Percentiles rank a stretch among this genome's conserved stretches.
Evolutionary conservation across 2,113 vertebrate genomes (phyloP).

Genomic region (Herpetotheres cachinnans): DNA sequence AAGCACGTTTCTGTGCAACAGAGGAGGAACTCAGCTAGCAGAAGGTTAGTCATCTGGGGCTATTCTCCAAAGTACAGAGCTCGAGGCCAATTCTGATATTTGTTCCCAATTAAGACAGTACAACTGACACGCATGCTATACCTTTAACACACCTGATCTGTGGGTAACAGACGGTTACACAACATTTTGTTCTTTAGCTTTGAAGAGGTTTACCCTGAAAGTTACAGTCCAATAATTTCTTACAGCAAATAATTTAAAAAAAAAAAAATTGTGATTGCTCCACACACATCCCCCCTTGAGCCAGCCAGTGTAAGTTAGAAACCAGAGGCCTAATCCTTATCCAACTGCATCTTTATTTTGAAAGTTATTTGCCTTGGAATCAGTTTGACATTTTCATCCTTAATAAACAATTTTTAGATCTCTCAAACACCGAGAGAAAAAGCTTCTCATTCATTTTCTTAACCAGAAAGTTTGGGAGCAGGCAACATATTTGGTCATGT

Average conservation of each 20-base stretch:
- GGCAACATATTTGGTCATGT: not conserved
- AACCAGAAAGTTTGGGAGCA: not conserved
- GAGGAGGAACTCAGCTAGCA: not conserved
- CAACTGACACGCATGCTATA: rapidly evolving
- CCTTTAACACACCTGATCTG: not conserved
- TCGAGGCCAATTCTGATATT: not conserved
- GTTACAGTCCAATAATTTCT: not conserved
- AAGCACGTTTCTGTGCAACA: not conserved
- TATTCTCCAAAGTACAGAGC: not conserved
- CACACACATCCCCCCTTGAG: not conserved
- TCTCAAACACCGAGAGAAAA: not conserved
- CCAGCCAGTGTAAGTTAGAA: not conserved
- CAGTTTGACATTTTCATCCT: not conserved
- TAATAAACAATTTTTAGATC: not conserved
- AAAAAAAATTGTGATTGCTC: not conserved
- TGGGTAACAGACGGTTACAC: not conserved
- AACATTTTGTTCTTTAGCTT: rapidly evolving
- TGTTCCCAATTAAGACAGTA: not conserved
- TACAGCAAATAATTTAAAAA: not conserved
- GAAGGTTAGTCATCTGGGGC: not conserved
- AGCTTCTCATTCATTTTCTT: not conserved
- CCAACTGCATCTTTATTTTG: not conserved
- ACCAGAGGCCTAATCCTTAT: not conserved
- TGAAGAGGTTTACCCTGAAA: not conserved
- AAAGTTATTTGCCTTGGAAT: not conserved